Percentiles rank a stretch among this genome's conserved stretches.
phyloP scores from a whole-genome alignment of 2,113 vertebrate genomes.

The Macrotus californicus region DNA sequence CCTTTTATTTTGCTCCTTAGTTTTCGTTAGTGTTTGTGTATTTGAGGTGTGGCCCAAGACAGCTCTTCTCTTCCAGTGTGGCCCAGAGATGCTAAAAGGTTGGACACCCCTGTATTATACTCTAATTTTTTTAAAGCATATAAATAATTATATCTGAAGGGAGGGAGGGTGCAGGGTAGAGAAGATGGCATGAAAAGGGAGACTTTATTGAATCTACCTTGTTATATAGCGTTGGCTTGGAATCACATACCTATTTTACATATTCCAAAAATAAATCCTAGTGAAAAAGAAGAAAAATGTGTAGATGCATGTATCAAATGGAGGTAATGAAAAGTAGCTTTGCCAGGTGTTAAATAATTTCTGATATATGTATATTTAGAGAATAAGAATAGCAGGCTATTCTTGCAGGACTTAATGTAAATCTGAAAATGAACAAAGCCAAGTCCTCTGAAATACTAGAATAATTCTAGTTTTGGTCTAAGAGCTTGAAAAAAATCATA shows the following conservation, averaged over 20 bases:
- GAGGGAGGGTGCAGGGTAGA: neutral
- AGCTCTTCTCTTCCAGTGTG: too few relatives aligned
- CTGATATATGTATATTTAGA: neutral
- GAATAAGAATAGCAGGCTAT: neutral
- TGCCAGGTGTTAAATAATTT: neutral
- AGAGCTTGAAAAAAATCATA: neutral
- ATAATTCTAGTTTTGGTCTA: conserved; percentile 50
- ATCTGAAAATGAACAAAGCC: conserved; percentile 22
- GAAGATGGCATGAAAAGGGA: neutral
- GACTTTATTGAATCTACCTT: neutral
- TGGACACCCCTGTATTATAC: neutral
- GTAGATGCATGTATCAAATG: neutral
- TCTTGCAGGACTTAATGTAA: neutral
- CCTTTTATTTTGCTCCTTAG: too few relatives aligned
- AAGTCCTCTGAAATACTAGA: conserved; percentile 28
- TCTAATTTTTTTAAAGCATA: neutral
- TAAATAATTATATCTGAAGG: neutral
- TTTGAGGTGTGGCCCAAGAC: too few relatives aligned
- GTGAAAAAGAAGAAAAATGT: neutral
- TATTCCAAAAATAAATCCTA: conserved; percentile 27
- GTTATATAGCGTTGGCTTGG: neutral
- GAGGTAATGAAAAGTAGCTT: neutral
- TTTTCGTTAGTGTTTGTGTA: too few relatives aligned
- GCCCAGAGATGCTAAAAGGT: too few relatives aligned
- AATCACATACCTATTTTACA: neutral